Conservation (phyloP, 1,140 invertebrate species). For the Bombus waltoni region DNA sequence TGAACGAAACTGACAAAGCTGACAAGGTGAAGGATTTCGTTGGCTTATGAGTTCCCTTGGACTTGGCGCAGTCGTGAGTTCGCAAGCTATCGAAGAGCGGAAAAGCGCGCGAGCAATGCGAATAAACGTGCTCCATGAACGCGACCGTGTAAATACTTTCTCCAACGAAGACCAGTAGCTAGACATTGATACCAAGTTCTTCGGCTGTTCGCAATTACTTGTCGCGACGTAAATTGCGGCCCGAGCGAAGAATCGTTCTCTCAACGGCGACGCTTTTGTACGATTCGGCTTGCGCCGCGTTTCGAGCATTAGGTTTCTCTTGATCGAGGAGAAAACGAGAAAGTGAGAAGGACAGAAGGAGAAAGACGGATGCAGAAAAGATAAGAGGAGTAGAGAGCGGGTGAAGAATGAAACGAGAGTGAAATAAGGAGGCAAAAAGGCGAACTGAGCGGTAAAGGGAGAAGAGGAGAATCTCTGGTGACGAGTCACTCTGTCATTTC, state of each 20-base stretch:
- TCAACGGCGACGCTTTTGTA: background rate
- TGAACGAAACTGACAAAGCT: background rate
- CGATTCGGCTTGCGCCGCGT: background rate
- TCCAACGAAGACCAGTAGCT: background rate
- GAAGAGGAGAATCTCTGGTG: background rate
- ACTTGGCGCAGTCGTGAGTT: background rate
- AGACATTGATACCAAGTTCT: background rate
- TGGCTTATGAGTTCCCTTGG: background rate
- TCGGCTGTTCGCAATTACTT: no score
- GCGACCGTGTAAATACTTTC: background rate
- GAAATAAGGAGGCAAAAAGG: background rate
- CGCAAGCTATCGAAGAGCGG: background rate
- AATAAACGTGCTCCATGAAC: background rate
- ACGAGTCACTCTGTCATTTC: conserved; percentile 53
- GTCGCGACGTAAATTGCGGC: no score
- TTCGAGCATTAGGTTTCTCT: background rate
- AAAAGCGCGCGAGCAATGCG: background rate
- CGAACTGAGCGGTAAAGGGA: background rate
- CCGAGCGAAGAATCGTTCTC: no score
- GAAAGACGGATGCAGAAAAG: background rate
- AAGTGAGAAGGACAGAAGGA: no score
- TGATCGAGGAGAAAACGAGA: no score
- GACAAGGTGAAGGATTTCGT: conserved; percentile 3
- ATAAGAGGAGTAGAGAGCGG: background rate
- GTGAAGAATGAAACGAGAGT: background rate